Percentiles rank a stretch among this genome's conserved stretches.
phyloP scores from a whole-genome alignment of 1,140 invertebrate genomes.

The Saccostrea echinata region DNA sequence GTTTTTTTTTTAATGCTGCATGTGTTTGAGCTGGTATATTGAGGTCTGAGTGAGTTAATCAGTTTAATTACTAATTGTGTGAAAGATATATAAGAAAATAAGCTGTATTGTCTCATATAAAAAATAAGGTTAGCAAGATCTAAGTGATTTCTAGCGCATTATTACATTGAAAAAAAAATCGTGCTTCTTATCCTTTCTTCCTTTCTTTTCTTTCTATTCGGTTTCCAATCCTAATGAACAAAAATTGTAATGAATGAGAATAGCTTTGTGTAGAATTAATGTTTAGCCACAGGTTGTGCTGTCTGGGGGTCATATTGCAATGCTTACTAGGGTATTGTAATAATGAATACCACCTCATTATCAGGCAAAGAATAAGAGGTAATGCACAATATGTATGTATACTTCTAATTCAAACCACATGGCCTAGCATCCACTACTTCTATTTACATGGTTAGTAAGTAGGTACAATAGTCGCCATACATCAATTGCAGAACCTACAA shows the following conservation, averaged over 20 bases:
- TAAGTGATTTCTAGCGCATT: too few relatives aligned
- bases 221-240: not conserved
- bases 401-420: constrained; percentile 19
- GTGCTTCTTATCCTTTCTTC: not conserved
- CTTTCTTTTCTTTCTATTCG: not conserved
- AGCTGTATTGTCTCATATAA: too few relatives aligned
- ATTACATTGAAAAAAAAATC: too few relatives aligned
- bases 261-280: not conserved
- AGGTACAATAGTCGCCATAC: too few relatives aligned
- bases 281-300: not conserved
- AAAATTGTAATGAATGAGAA: too few relatives aligned
- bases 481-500: too few relatives aligned
- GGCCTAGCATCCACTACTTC: not conserved
- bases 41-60: too few relatives aligned
- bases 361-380: not conserved
- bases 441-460: not conserved
- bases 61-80: too few relatives aligned
- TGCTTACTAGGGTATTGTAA: constrained; percentile 5
- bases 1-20: too few relatives aligned
- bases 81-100: too few relatives aligned
- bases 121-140: too few relatives aligned
- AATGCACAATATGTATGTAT: not conserved
- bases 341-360: constrained; percentile 11
- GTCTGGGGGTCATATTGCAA: not conserved
- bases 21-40: too few relatives aligned